Evolutionary conservation across 2,888 invertebrate genomes (phyloP).

Genomic region (Xestia ashworthii): DNA sequence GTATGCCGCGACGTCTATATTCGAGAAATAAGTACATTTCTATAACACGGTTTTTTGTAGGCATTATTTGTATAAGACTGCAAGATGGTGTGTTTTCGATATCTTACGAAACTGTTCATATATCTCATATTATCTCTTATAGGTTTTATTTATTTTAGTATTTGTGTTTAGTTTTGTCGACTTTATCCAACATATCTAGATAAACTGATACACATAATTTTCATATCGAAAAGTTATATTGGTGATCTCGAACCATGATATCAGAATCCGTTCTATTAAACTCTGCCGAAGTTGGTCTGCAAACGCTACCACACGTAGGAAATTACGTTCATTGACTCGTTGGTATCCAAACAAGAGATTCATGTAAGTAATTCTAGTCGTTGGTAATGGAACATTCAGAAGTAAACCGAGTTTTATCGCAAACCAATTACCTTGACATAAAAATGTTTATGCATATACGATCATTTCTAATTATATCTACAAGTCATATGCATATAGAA

Average conservation of each 20-base stretch:
- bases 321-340: constrained; percentile 23
- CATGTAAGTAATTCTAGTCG: not conserved
- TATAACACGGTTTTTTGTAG: not conserved
- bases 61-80: not conserved
- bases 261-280: constrained; percentile 46
- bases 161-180: constrained; percentile 2
- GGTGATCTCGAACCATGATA: constrained; percentile 24
- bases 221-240: constrained; percentile 37
- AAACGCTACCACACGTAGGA: constrained; percentile 27
- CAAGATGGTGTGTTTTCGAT: constrained; percentile 9
- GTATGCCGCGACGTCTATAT: constrained; percentile 16
- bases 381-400: constrained; percentile 8
- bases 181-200: not conserved
- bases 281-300: constrained; percentile 35
- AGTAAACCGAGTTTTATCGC: constrained; percentile 12
- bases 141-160: not conserved
- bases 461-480: constrained; percentile 17
- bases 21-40: constrained; percentile 5
- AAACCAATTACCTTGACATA: constrained; percentile 48
- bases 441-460: constrained; percentile 40
- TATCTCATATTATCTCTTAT: not conserved
- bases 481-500: constrained; percentile 26
- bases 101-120: constrained; percentile 2
- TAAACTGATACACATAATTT: constrained; percentile 16
- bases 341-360: constrained; percentile 8